Conservation (phyloP, 2,797 vertebrate genomes). For the Poecilia picta region DNA sequence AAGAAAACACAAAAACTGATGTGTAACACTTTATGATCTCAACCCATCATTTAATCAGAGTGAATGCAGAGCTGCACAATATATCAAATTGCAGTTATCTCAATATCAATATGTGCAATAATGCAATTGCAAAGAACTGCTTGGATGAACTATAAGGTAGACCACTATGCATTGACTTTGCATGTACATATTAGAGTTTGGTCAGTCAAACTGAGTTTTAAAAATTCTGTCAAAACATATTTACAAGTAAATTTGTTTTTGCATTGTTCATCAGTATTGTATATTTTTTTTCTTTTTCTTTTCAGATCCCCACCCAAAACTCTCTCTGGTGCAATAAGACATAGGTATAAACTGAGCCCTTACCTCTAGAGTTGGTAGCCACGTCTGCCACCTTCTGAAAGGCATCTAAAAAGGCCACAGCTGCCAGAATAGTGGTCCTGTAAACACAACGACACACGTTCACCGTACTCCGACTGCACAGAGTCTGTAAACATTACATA, state of each 20-base stretch:
- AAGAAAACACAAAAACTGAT: not conserved
- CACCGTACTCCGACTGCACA: conserved; percentile 11
- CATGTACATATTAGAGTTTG: not conserved
- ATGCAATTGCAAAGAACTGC: not conserved
- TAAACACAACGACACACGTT: conserved; percentile 38
- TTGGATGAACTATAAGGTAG: not conserved
- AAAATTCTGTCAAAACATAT: not conserved
- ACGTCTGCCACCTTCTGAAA: conserved; percentile 99
- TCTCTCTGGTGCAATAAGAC: not conserved
- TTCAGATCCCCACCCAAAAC: not conserved
- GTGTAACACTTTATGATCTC: not conserved
- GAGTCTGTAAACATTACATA: conserved; percentile 28
- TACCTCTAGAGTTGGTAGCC: conserved; percentile 97
- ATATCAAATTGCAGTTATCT: not conserved
- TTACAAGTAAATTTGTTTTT: not conserved
- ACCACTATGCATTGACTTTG: not conserved
- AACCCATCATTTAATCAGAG: not conserved
- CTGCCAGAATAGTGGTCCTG: conserved; percentile 95
- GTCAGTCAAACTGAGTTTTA: not conserved
- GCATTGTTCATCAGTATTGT: not conserved
- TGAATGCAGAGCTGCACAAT: not conserved
- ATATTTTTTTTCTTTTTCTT: not conserved
- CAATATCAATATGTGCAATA: not conserved
- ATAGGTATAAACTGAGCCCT: conserved; percentile 22
- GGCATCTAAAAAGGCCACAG: conserved; percentile 94